Percentiles rank a stretch among this genome's conserved stretches.
Evolutionary conservation across 2,797 vertebrate genomes (phyloP).

Genomic region (Cuniculus paca): DNA sequence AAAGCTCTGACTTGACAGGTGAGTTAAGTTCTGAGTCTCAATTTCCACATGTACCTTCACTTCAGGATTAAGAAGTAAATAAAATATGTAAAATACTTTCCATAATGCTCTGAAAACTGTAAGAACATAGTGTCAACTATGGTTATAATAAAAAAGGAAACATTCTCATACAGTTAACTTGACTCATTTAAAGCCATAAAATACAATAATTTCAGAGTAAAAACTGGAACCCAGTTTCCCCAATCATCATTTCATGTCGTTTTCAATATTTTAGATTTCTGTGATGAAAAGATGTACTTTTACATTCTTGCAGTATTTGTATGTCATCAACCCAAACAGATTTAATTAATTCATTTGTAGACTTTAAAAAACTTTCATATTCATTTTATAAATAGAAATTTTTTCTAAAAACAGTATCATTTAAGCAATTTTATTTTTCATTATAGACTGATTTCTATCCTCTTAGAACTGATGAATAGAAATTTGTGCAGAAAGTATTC

Average conservation of each 20-base stretch:
- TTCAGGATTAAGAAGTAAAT: slow-evolving; percentile 47
- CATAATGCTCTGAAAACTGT: slow-evolving; percentile 47
- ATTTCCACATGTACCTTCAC: slow-evolving; percentile 38
- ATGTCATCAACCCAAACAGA: slow-evolving; percentile 33
- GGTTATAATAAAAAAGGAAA: slow-evolving; percentile 46
- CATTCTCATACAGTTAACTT: slow-evolving; percentile 1
- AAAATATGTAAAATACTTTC: slow-evolving; percentile 61
- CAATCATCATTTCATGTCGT: slow-evolving; percentile 46
- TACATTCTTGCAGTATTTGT: slow-evolving; percentile 59
- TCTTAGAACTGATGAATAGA: slow-evolving; percentile 55
- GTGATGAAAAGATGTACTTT: slow-evolving; percentile 57
- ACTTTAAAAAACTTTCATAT: slow-evolving; percentile 52
- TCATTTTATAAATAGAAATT: slow-evolving; percentile 60
- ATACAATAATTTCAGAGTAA: slow-evolving; percentile 55
- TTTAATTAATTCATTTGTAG: slow-evolving; percentile 59
- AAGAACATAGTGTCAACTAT: slow-evolving; percentile 50
- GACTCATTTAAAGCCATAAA: slow-evolving; percentile 12
- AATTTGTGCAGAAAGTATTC: slow-evolving; percentile 33
- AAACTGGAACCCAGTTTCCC: slow-evolving; percentile 3
- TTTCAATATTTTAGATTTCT: slow-evolving; percentile 61
- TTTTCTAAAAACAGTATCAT: slow-evolving; percentile 35
- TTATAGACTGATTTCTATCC: slow-evolving; percentile 58
- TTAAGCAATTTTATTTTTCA: slow-evolving; percentile 54
- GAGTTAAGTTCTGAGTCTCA: slow-evolving; percentile 63
- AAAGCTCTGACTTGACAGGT: slow-evolving; percentile 16